These are phyloP conservation scores for Rallus crepitans DNA, from an alignment of 2,797 vertebrate species.

Conservation along the genomic window DNA sequence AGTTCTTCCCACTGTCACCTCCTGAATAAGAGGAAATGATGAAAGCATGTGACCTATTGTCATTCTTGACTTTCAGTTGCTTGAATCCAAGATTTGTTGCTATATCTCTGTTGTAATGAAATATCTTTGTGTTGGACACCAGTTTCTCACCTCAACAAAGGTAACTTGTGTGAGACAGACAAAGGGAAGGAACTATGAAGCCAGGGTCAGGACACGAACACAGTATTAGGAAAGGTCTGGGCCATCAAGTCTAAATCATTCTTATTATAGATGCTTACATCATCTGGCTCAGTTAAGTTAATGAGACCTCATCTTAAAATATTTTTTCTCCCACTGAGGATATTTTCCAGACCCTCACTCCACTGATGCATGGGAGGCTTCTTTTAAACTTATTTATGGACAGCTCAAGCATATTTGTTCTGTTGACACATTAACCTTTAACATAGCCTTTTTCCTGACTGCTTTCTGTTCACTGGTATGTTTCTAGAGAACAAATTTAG, in stretches of 20 bases:
- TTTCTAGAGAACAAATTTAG: background rate
- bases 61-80: background rate
- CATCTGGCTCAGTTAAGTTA: background rate
- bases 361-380: background rate
- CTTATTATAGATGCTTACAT: background rate
- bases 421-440: background rate
- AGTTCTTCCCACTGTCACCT: background rate
- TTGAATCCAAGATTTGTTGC: background rate
- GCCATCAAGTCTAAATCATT: background rate
- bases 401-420: background rate
- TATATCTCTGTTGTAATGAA: background rate
- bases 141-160: background rate
- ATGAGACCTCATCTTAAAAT: background rate
- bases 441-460: background rate
- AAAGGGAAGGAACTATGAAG: background rate
- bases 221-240: background rate
- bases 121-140: background rate
- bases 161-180: background rate
- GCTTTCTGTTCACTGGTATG: background rate
- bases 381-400: background rate
- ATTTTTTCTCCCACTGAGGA: background rate
- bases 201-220: background rate
- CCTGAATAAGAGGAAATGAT: background rate
- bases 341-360: background rate
- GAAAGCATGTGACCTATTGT: background rate